phyloP scores from a whole-genome alignment of 1,140 invertebrate species.

The Sycophila sp. region DNA sequence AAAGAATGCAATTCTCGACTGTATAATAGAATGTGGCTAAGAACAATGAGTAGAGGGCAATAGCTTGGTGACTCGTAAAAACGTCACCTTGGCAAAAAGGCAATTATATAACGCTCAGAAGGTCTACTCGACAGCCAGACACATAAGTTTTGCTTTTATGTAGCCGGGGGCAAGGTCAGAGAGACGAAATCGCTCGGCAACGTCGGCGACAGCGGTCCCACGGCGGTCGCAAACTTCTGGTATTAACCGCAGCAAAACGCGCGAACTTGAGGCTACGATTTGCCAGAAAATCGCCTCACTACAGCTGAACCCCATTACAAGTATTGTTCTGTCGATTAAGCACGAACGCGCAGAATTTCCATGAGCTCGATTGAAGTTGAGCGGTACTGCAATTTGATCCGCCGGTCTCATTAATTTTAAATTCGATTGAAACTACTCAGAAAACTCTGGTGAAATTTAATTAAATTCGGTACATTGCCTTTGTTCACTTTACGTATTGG shows the following conservation, averaged over 20 bases:
- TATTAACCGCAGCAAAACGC: neutral
- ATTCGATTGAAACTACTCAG: too few species aligned
- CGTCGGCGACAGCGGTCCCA: neutral
- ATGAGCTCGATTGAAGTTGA: neutral
- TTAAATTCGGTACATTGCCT: too few species aligned
- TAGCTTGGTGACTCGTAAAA: neutral
- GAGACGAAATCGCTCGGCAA: neutral
- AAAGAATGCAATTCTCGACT: too few species aligned
- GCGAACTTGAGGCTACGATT: neutral
- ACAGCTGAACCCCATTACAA: neutral
- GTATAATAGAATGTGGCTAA: too few species aligned
- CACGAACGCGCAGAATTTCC: neutral
- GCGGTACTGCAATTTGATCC: too few species aligned
- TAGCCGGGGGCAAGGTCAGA: slow-evolving; percentile 33
- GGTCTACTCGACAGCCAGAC: slow-evolving; percentile 27
- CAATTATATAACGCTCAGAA: neutral
- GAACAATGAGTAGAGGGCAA: too few species aligned
- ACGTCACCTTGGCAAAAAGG: neutral
- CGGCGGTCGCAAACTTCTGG: neutral
- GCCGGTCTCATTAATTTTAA: too few species aligned
- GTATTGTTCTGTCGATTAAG: neutral
- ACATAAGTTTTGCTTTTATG: slow-evolving; percentile 48
- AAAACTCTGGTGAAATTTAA: too few species aligned
- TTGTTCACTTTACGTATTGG: too few species aligned
- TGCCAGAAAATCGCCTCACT: neutral